Conservation (phyloP, 2,113 vertebrate species). For the Megalops atlanticus region DNA sequence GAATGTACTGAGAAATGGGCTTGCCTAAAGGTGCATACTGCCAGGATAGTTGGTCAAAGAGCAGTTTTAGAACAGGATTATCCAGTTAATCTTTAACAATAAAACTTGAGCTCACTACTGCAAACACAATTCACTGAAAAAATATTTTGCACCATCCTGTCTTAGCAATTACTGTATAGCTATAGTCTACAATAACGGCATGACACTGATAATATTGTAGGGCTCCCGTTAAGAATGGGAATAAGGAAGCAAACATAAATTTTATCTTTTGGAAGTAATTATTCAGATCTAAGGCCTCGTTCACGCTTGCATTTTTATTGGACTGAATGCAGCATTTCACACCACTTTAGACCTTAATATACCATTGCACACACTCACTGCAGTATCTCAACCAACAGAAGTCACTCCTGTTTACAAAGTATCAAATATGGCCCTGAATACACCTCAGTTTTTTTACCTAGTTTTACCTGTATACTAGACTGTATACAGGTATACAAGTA, state of each 20-base stretch:
- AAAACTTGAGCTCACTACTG: conserved; percentile 1
- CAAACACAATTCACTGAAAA: not conserved
- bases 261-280: not conserved
- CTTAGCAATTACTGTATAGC: not conserved
- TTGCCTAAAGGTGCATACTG: not conserved
- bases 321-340: too few species aligned
- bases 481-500: too few species aligned
- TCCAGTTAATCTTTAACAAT: conserved; percentile 11
- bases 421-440: too few species aligned
- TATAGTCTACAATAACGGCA: not conserved
- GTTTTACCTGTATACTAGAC: too few species aligned
- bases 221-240: not conserved
- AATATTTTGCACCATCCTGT: not conserved
- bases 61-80: conserved; percentile 8
- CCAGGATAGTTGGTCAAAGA: not conserved
- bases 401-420: too few species aligned
- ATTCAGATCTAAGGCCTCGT: too few species aligned
- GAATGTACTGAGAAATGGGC: conserved; percentile 11
- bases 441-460: too few species aligned
- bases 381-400: too few species aligned
- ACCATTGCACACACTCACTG: too few species aligned
- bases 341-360: too few species aligned
- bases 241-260: not conserved
- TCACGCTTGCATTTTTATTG: too few species aligned
- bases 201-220: not conserved